These are phyloP conservation scores for Astreopora myriophthalma DNA, from an alignment of 64 coral and sea anemone species.

Conservation along the genomic window DNA sequence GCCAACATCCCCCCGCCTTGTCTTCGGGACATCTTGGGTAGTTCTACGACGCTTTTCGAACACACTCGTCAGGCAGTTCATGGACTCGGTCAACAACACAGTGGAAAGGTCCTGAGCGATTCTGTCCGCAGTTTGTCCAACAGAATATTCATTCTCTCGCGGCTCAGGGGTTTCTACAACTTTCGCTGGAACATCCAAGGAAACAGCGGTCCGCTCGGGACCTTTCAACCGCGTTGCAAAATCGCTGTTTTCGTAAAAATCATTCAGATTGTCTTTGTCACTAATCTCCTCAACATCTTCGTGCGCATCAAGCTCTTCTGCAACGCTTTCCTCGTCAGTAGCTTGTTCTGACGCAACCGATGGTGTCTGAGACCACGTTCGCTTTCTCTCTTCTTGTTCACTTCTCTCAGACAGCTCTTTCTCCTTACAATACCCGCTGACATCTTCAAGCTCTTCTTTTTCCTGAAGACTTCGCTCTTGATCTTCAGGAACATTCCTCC, in stretches of 20 bases:
- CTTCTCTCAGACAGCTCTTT: not conserved
- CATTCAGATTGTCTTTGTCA: not conserved
- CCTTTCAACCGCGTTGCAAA: not conserved
- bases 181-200: not conserved
- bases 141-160: not conserved
- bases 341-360: slow-evolving; percentile 1
- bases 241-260: not conserved
- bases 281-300: not conserved
- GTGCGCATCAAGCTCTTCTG: slow-evolving; percentile 43
- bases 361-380: not conserved
- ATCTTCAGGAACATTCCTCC: not conserved
- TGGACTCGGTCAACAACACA: slow-evolving; percentile 65
- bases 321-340: slow-evolving; percentile 72
- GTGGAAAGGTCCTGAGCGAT: slow-evolving; percentile 64
- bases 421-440: not conserved
- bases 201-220: not conserved
- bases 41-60: slow-evolving; percentile 33
- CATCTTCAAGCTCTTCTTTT: not conserved
- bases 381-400: not conserved
- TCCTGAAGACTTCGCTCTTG: not conserved
- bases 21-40: slow-evolving; percentile 27
- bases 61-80: slow-evolving; percentile 45
- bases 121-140: slow-evolving; percentile 26
- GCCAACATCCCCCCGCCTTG: not conserved
- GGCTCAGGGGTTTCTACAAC: not conserved